Evolutionary conservation across 2,888 invertebrate species (phyloP), one percentile per base, ranked within the genome.

Genomic region (Cyclophora punctaria): DNA sequence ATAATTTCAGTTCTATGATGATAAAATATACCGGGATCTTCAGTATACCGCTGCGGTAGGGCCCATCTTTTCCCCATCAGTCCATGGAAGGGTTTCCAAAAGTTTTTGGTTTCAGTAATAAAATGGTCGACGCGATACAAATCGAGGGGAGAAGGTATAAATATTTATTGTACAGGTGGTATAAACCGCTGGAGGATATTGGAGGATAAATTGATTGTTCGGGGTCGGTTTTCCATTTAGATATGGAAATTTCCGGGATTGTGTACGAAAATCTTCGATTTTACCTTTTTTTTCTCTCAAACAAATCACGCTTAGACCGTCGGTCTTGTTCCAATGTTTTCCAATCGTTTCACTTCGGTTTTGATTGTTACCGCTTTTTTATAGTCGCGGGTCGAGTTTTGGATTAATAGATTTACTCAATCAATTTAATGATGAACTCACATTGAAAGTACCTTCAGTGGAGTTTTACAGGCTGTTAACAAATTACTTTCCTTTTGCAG

Each of bases 221-320:
- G 81, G 84, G 87, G 84, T 86, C 82, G 87, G 85, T 87, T 88
- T 88, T 86, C 87, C 87, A 88, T 88, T 88, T 88, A 88, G 87
- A 87, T 87, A 88, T 88, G 87, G 87, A 88, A 87, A 88, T 88
- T 85, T 85, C 76, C 75, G 76, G 85, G 87, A 86, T 86, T 86
- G 86, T 87, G 80, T 83, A 83, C 83, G 79, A 80, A 83, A 84
- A 83, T 83, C 83, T 87, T 86, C 82, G 80, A 78, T 83, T 85
- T 83, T 80, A 72, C 82, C 77, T 75, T 80, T 84, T 73, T 56
- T 48, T 69, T 64, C 75, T 77, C 79, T 75, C 66, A 68, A 74
- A 81, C 83, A 83, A 85, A 84, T 86, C 85, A 83, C 79, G 75
- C 71, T 73, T 69, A 76, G 59, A 60, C 60, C 67, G 61, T 59